These are phyloP conservation scores for Callochromis pleurospilus DNA, from an alignment of 2,113 vertebrate species.

Conservation along the genomic window DNA sequence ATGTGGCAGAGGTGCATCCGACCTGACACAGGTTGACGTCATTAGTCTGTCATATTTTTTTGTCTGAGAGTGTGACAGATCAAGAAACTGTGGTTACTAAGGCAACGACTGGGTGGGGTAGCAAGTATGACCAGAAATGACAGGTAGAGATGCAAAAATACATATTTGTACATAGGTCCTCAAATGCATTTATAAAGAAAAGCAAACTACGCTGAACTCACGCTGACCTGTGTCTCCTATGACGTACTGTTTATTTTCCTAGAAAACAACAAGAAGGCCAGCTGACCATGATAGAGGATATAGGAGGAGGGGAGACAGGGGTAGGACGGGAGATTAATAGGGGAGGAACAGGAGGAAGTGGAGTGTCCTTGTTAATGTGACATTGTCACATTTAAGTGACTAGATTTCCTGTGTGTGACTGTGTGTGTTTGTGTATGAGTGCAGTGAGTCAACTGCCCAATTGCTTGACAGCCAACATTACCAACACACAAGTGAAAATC, in stretches of 20 bases:
- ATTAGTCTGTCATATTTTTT: slow-evolving; percentile 13
- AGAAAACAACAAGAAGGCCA: neutral
- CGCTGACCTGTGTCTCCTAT: neutral
- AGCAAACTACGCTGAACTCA: neutral
- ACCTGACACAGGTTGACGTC: slow-evolving; percentile 18
- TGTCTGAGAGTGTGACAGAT: slow-evolving; percentile 13
- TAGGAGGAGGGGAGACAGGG: neutral
- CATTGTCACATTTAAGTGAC: slow-evolving; percentile 58
- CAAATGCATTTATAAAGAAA: neutral
- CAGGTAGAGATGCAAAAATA: neutral
- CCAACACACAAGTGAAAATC: slow-evolving; percentile 17
- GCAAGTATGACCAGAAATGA: neutral
- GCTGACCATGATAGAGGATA: neutral
- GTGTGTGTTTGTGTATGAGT: slow-evolving; percentile 10
- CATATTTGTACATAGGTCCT: neutral
- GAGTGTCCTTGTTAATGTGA: slow-evolving; percentile 59
- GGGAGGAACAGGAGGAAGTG: slow-evolving; percentile 48
- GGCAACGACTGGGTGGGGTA: neutral
- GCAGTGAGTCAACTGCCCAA: slow-evolving; percentile 43
- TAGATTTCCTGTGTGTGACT: slow-evolving; percentile 46
- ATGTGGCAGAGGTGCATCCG: neutral
- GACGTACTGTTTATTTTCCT: neutral
- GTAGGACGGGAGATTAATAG: slow-evolving; percentile 12
- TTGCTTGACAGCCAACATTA: slow-evolving; percentile 31
- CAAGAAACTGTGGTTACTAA: slow-evolving; percentile 13